phyloP scores from a whole-genome alignment of 2,888 invertebrate species.

The Zonitis immaculata region DNA sequence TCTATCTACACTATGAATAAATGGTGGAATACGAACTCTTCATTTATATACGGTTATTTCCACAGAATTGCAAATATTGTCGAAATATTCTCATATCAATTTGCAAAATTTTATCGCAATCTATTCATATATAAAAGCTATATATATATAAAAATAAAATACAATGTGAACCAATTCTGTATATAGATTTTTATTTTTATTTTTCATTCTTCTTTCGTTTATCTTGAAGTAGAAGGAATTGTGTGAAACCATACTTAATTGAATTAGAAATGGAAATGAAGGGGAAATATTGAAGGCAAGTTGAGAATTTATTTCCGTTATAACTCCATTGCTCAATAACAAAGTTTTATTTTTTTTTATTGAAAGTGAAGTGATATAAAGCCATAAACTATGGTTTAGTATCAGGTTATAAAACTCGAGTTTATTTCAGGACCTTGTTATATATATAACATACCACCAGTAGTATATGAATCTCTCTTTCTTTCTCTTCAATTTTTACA shows the following conservation, averaged over 20 bases:
- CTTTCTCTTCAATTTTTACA: background rate
- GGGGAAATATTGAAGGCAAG: background rate
- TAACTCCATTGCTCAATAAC: background rate
- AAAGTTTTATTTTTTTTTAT: slow-evolving; percentile 9
- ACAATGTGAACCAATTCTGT: too few species aligned
- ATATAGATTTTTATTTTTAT: background rate
- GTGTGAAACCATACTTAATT: background rate
- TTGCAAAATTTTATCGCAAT: too few species aligned
- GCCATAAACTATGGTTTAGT: slow-evolving; percentile 12
- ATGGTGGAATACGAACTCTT: too few species aligned
- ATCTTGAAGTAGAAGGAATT: background rate
- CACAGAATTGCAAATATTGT: too few species aligned
- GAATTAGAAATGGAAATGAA: background rate
- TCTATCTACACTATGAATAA: too few species aligned
- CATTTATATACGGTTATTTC: too few species aligned
- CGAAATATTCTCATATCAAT: too few species aligned
- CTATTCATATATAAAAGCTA: too few species aligned
- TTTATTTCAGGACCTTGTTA: slow-evolving; percentile 8
- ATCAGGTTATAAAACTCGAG: slow-evolving; percentile 15
- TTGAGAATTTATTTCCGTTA: background rate
- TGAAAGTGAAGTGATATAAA: slow-evolving; percentile 17
- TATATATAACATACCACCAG: slow-evolving; percentile 7
- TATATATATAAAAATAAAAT: too few species aligned
- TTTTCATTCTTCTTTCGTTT: too few species aligned
- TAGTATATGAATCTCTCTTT: slow-evolving; percentile 6